These are phyloP conservation scores for Andrena marginata DNA, from an alignment of 2,888 invertebrate genomes.

Conservation along the genomic window DNA sequence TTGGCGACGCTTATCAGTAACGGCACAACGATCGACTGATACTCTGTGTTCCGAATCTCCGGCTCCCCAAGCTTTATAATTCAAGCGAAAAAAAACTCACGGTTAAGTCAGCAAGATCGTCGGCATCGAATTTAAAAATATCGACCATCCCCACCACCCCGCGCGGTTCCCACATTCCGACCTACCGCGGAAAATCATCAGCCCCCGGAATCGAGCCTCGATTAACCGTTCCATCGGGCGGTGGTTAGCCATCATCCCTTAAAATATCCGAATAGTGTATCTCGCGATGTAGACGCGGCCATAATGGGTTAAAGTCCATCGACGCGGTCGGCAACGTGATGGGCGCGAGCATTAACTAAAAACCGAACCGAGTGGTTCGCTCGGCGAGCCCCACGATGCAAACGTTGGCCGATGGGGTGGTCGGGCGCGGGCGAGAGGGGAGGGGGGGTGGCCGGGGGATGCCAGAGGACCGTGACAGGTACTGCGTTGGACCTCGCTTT, in stretches of 20 bases:
- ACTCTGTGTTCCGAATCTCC: no score
- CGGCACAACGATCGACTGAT: conserved; percentile 8
- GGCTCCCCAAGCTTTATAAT: no score
- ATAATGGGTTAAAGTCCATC: conserved; percentile 73
- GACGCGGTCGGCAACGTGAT: conserved; percentile 70
- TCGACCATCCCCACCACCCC: no score
- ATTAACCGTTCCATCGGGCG: background rate
- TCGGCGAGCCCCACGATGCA: conserved; percentile 67
- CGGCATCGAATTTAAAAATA: no score
- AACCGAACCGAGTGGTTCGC: conserved; percentile 78
- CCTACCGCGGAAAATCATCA: background rate
- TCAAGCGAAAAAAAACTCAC: no score
- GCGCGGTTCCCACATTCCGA: background rate
- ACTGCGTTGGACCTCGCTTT: conserved; percentile 72
- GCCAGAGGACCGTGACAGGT: conserved; percentile 65
- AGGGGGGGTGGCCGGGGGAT: conserved; percentile 55
- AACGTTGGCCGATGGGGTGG: conserved; percentile 47
- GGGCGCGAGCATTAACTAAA: conserved; percentile 81
- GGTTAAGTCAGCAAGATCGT: no score
- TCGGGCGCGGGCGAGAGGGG: conserved; percentile 21
- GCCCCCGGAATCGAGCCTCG: background rate
- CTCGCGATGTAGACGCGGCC: conserved; percentile 62
- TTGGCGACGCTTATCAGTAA: conserved; percentile 22
- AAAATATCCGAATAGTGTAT: conserved; percentile 46
- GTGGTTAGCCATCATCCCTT: conserved; percentile 18